Conservation (phyloP, 1,140 invertebrate species). For the Camponotus vicinus region DNA sequence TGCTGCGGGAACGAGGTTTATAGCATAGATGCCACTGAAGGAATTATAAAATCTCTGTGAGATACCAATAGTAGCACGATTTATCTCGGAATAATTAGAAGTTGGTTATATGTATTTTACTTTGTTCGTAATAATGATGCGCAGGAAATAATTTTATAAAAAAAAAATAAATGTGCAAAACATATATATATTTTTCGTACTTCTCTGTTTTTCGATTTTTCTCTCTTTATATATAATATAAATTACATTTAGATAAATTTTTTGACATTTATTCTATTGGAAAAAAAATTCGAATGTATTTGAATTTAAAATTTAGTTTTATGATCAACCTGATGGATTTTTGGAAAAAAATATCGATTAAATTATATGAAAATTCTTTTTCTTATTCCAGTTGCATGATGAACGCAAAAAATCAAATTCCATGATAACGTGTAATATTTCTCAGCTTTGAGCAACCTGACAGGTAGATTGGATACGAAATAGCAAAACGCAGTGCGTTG, state of each 20-base stretch:
- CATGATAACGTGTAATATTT: conserved; percentile 45
- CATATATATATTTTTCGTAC: neutral
- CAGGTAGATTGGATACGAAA: conserved; percentile 59
- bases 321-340: neutral
- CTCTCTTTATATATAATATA: too few relatives aligned
- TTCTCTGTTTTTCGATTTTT: neutral
- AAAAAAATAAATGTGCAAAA: neutral
- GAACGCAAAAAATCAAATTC: conserved; percentile 40
- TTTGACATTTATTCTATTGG: neutral
- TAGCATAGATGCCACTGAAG: neutral
- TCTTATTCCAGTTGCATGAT: conserved; percentile 7
- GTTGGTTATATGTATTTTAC: conserved; percentile 21
- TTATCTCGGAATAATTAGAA: conserved; percentile 65
- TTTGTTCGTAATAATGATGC: conserved; percentile 39
- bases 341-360: neutral
- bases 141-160: conserved; percentile 19
- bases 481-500: conserved; percentile 42
- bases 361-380: conserved; percentile 38
- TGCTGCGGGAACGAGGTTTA: conserved; percentile 38
- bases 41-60: conserved; percentile 60
- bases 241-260: neutral
- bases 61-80: conserved; percentile 58
- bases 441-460: conserved; percentile 1
- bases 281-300: neutral
- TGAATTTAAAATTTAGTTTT: conserved; percentile 8